Percentiles rank a stretch among this genome's conserved stretches.
Evolutionary conservation across 2,888 invertebrate genomes (phyloP).

Genomic region (Zaprionus lineosus): DNA sequence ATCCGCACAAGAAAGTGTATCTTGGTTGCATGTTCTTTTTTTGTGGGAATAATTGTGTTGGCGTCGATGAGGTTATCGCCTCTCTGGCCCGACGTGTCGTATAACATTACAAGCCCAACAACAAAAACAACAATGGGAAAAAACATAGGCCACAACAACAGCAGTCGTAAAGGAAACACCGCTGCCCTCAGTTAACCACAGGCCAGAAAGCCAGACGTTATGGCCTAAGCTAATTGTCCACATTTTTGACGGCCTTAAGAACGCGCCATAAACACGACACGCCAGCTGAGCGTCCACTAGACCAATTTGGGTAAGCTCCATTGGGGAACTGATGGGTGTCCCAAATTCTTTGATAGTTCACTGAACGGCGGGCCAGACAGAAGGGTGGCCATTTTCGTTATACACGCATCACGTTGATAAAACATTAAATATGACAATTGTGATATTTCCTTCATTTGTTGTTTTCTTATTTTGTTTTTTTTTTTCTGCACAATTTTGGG

Average conservation of each 20-base stretch:
- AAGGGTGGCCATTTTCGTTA: constrained; percentile 6
- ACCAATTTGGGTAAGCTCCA: constrained; percentile 11
- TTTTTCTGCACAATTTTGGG: constrained; percentile 27
- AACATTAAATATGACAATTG: neutral
- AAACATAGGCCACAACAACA: neutral
- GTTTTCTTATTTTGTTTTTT: neutral
- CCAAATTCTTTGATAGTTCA: constrained; percentile 34
- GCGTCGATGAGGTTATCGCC: constrained; percentile 47
- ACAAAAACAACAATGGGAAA: neutral
- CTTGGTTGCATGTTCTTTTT: constrained; percentile 9
- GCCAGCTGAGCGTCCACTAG: constrained; percentile 13
- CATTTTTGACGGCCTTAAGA: constrained; percentile 58
- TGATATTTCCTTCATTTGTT: constrained; percentile 8
- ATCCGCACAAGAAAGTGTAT: constrained; percentile 42
- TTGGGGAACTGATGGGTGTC: neutral
- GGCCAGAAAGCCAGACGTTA: constrained; percentile 41
- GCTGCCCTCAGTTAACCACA: constrained; percentile 40
- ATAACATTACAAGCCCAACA: constrained; percentile 44
- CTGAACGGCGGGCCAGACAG: constrained; percentile 37
- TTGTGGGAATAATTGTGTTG: constrained; percentile 49
- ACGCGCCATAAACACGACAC: constrained; percentile 52
- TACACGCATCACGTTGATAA: constrained; percentile 18
- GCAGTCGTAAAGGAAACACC: neutral
- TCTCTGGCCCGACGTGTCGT: constrained; percentile 30
- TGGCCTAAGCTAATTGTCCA: constrained; percentile 59